Evolutionary conservation across 2,888 invertebrate species (phyloP).

Genomic region (Strigamia transsilvanica): DNA sequence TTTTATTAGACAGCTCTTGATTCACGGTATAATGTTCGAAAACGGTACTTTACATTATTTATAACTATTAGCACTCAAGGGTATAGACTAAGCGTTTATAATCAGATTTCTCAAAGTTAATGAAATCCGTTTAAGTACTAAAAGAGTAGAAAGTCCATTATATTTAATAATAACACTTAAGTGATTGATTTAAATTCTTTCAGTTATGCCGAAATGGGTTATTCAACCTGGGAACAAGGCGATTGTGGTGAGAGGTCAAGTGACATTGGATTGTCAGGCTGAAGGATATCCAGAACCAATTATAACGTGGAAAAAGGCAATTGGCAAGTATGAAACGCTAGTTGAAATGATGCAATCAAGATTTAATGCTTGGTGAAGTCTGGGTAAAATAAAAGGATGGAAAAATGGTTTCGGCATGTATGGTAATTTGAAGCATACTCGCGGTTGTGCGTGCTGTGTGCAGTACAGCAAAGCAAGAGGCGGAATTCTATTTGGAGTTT

Average conservation of each 20-base stretch:
- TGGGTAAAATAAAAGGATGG: neutral
- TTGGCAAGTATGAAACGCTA: slow-evolving; percentile 53
- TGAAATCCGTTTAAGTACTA: too few relatives aligned
- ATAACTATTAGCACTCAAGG: too few relatives aligned
- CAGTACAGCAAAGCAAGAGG: neutral
- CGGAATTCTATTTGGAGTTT: slow-evolving; percentile 46
- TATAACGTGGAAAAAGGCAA: slow-evolving; percentile 51
- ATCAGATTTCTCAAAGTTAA: too few relatives aligned
- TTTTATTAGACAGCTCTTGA: too few relatives aligned
- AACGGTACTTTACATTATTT: too few relatives aligned
- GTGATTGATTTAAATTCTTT: neutral
- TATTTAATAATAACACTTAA: too few relatives aligned
- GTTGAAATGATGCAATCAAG: slow-evolving; percentile 12
- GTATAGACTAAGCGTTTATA: too few relatives aligned
- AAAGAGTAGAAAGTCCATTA: too few relatives aligned
- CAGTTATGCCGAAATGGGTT: slow-evolving; percentile 50
- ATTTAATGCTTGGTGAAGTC: neutral
- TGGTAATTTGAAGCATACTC: slow-evolving; percentile 24
- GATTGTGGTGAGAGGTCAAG: slow-evolving; percentile 46
- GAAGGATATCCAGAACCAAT: slow-evolving; percentile 51
- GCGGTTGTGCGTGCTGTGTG: slow-evolving; percentile 15
- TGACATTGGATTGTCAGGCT: slow-evolving; percentile 51
- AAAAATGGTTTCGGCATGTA: neutral
- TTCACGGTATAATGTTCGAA: too few relatives aligned
- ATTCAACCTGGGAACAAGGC: slow-evolving; percentile 50